phyloP scores from a whole-genome alignment of 1,140 invertebrate genomes.

The Heliconius himera region DNA sequence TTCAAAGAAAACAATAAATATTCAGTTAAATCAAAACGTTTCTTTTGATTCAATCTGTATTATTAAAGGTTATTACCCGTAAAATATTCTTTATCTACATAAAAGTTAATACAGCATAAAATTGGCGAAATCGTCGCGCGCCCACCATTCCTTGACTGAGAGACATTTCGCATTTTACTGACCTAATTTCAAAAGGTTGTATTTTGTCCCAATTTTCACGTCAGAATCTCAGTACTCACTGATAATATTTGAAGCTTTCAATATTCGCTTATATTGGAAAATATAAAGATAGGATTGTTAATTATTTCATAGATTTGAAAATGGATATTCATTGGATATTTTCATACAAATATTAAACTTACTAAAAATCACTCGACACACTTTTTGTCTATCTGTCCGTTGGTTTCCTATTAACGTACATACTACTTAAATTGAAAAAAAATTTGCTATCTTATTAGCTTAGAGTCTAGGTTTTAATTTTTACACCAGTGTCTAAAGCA shows the following conservation, averaged over 20 bases:
- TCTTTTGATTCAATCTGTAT: background rate
- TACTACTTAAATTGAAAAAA: too few relatives aligned
- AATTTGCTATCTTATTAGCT: too few relatives aligned
- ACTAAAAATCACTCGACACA: too few relatives aligned
- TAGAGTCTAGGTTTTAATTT: too few relatives aligned
- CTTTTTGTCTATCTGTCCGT: too few relatives aligned
- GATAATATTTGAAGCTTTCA: background rate
- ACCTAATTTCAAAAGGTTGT: conserved; percentile 73
- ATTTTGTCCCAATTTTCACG: conserved; percentile 66
- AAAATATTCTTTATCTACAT: conserved; percentile 36
- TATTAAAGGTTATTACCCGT: background rate
- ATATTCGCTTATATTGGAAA: background rate
- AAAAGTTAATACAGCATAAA: conserved; percentile 41
- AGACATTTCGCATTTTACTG: conserved; percentile 65
- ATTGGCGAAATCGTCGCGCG: conserved; percentile 36
- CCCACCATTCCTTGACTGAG: conserved; percentile 48
- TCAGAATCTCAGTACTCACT: background rate
- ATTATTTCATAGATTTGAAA: too few relatives aligned
- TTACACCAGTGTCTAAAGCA: too few relatives aligned
- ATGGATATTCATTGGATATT: too few relatives aligned
- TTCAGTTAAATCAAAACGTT: background rate
- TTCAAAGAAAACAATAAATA: too few relatives aligned
- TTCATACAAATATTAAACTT: too few relatives aligned
- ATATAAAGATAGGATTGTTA: background rate
- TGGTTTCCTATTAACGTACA: too few relatives aligned